Base-by-base conservation (phyloP, 1,140 invertebrate species). In the Subanguina moxae region DNA sequence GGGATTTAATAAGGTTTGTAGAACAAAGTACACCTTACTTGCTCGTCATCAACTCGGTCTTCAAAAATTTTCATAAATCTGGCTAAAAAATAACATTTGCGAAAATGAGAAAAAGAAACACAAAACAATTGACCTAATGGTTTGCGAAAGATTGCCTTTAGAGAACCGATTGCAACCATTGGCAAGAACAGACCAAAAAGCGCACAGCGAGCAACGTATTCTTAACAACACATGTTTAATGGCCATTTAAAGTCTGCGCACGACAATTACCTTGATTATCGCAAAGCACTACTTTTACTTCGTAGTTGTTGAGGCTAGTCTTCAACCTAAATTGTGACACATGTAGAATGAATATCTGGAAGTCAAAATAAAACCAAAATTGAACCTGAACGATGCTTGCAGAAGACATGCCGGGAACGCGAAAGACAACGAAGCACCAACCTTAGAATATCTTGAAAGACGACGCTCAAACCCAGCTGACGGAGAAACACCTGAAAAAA, bases 271-370 rank as follows among this genome's bases (percentile, higher is more conserved):
- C 48, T 45, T 76, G 66, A 56, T 74, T 69, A 46, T 81, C 79
- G 56, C 79, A 81, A 5, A 81, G 68, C n/a, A 80, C 62, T 21
- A 52, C 3, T 52, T 52, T 52, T 1, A 78, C 71, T 57, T 81
- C 80, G 46, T 77, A 81, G 48, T 75, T 64, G 21, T 64, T 64
- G n/a, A 78, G 38, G 23, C 80, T 68, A n/a, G 77, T 70, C 45
- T 72, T 70, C 17, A 82, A 19, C 57, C 76, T 80, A 30, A 52
- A 78, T 68, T 5, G 28, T 57, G 38, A n/a, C 61, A 68, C 5
- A 43, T 57, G 48, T 64, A 62, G 32, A 23, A 19, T 32, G 45
- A 56, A 46, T 70, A 42, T 80, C 30, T 21, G 3, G 15, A 21
- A 25, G n/a, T n/a, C n/a, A n/a, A n/a, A n/a, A n/a, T n/a, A n/a